Percentiles rank a stretch among this genome's conserved stretches.
Conservation (phyloP, 1,140 invertebrate species). For the Zophobas atratus region DNA sequence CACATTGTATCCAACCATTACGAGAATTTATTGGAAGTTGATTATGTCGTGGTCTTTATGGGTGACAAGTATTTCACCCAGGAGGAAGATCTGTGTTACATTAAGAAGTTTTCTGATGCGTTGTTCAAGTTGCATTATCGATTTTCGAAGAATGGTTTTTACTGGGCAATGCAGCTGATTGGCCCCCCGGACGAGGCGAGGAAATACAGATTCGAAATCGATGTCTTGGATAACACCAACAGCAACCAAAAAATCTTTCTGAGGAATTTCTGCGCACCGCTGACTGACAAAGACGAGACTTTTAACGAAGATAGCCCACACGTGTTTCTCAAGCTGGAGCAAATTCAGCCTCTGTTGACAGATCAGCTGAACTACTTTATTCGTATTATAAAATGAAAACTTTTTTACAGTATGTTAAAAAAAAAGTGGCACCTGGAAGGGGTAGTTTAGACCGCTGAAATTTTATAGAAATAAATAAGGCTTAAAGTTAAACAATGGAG, state of each 20-base stretch:
- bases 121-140: constrained; percentile 50
- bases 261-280: constrained; percentile 31
- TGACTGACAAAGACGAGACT: constrained; percentile 38
- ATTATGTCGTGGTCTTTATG: constrained; percentile 49
- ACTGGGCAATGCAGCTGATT: constrained; percentile 51
- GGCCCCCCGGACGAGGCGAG: constrained; percentile 43
- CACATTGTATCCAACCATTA: constrained; percentile 52
- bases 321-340: constrained; percentile 27
- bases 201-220: constrained; percentile 47
- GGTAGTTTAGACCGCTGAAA: too few species aligned
- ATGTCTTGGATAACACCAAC: constrained; percentile 49
- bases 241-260: constrained; percentile 28
- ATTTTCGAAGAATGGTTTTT: constrained; percentile 29
- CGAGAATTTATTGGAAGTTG: constrained; percentile 51
- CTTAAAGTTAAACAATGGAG: too few species aligned
- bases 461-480: too few species aligned
- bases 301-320: constrained; percentile 12
- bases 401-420: too few species aligned
- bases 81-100: constrained; percentile 23
- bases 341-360: constrained; percentile 37
- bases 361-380: constrained; percentile 35
- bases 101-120: constrained; percentile 47
- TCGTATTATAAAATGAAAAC: constrained; percentile 28
- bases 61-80: not conserved
- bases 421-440: too few species aligned